Percentiles rank a stretch among this genome's conserved stretches.
Conservation (phyloP, 1,140 invertebrate genomes). For the Trichomalopsis sarcophagae region DNA sequence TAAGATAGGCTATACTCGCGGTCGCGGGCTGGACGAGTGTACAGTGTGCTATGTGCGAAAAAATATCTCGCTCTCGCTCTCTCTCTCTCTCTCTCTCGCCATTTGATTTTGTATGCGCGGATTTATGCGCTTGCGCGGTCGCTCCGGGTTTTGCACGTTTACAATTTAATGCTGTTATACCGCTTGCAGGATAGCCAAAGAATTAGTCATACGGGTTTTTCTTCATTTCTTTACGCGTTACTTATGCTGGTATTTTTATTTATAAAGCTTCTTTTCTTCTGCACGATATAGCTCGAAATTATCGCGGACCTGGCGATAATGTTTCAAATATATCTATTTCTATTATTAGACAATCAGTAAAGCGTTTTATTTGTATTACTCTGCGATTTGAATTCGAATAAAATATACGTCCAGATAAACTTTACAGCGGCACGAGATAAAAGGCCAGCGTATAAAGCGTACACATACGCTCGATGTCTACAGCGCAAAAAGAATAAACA, state of each 20-base stretch:
- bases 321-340: no score
- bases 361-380: neutral
- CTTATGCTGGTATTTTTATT: no score
- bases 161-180: no score
- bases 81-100: neutral
- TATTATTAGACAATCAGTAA: no score
- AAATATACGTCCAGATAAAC: neutral
- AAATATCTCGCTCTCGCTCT: neutral
- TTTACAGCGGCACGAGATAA: neutral
- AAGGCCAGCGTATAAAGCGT: neutral
- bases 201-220: no score
- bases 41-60: neutral
- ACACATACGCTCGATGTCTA: neutral
- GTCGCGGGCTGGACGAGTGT: neutral
- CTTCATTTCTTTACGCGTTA: no score
- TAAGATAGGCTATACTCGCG: neutral
- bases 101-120: neutral
- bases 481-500: neutral
- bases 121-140: neutral
- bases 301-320: no score
- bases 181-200: no score
- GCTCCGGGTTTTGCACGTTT: neutral
- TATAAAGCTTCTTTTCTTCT: no score
- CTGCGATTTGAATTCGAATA: neutral
- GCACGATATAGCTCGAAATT: no score